Evolutionary conservation across 2,888 invertebrate genomes (phyloP).

Genomic region (Sphecodes monilicornis): DNA sequence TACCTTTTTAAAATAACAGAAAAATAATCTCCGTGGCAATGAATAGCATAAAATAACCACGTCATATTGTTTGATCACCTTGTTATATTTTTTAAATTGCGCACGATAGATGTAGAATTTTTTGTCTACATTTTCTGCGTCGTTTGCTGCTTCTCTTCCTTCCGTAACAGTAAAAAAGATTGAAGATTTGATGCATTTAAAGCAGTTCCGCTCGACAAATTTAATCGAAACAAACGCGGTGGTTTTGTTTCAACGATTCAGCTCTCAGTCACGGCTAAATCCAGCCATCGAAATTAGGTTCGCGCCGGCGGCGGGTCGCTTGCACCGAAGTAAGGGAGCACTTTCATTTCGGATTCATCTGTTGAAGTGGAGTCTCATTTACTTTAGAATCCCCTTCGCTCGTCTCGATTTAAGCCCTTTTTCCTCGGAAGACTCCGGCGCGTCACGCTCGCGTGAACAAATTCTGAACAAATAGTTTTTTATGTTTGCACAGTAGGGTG

Average conservation of each 20-base stretch:
- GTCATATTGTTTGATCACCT: background rate
- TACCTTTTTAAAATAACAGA: background rate
- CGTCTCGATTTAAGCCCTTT: slow-evolving; percentile 50
- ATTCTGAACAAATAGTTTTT: background rate
- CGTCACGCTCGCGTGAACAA: slow-evolving; percentile 1
- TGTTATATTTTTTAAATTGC: background rate
- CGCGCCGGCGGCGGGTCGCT: background rate
- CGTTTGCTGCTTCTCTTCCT: background rate
- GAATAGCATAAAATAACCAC: background rate
- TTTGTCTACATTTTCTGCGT: background rate
- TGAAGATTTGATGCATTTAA: background rate
- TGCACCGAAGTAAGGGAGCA: slow-evolving; percentile 34
- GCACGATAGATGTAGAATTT: background rate
- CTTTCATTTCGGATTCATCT: slow-evolving; percentile 58
- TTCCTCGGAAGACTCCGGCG: slow-evolving; percentile 31
- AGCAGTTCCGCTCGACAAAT: background rate
- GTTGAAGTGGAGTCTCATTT: slow-evolving; percentile 47
- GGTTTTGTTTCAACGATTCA: background rate
- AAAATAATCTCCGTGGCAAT: background rate
- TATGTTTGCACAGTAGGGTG: too few relatives aligned
- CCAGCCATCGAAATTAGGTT: slow-evolving; percentile 11
- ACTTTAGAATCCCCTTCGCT: slow-evolving; percentile 56
- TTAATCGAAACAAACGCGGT: background rate
- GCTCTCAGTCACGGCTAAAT: background rate
- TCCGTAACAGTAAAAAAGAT: background rate